phyloP scores from a whole-genome alignment of 2,113 vertebrate species.

The Campylomormyrus numenius region DNA sequence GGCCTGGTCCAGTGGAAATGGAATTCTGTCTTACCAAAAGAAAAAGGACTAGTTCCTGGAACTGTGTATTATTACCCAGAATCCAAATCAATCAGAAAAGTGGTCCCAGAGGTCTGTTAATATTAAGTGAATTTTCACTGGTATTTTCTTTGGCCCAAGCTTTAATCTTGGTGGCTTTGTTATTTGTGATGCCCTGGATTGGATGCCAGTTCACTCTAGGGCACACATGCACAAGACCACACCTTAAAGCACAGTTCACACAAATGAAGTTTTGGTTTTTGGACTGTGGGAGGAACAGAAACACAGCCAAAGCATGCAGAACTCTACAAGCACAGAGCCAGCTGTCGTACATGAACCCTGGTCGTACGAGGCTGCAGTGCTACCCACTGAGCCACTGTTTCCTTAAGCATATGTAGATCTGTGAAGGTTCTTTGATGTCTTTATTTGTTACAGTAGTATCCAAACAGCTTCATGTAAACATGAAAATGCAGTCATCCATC shows the following conservation, averaged over 20 bases:
- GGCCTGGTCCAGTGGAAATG: neutral
- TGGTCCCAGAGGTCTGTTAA: neutral
- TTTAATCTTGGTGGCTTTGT: neutral
- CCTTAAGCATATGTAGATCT: neutral
- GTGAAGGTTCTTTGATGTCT: neutral
- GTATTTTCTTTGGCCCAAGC: neutral
- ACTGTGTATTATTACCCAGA: neutral
- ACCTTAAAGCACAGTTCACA: neutral
- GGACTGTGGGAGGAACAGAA: neutral
- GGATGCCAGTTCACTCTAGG: neutral
- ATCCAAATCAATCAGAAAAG: neutral
- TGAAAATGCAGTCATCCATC: neutral
- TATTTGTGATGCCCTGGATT: neutral
- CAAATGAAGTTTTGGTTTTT: neutral
- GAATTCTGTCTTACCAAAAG: neutral
- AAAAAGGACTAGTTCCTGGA: neutral
- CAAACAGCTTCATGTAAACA: neutral
- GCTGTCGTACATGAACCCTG: neutral
- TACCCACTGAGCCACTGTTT: neutral
- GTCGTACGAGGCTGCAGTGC: neutral
- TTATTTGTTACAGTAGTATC: neutral
- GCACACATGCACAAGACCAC: neutral
- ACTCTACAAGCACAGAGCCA: neutral
- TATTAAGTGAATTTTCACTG: neutral
- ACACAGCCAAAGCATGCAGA: neutral